Percentiles rank a stretch among this genome's conserved stretches.
Evolutionary conservation across 2,113 vertebrate genomes (phyloP).

Genomic region (Tinamus guttatus): DNA sequence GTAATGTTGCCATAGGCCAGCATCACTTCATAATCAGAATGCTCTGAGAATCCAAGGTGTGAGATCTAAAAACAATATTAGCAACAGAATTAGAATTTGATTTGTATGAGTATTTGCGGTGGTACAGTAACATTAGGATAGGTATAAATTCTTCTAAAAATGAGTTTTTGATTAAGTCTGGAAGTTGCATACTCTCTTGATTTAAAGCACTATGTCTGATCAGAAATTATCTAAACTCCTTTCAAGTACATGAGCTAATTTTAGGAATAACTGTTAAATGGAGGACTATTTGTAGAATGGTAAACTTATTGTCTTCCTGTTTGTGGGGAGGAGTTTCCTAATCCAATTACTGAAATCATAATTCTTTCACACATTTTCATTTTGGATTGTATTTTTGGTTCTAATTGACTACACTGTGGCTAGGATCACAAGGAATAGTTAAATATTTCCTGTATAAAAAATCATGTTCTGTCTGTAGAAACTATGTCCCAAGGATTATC

Average conservation of each 20-base stretch:
- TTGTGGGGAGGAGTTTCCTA: neutral
- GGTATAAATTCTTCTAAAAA: neutral
- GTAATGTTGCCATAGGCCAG: neutral
- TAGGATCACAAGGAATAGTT: neutral
- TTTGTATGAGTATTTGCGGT: neutral
- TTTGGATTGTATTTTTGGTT: neutral
- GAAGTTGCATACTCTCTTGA: rapidly evolving
- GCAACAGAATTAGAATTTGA: neutral
- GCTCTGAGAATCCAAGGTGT: rapidly evolving
- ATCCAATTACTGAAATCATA: neutral
- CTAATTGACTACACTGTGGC: neutral
- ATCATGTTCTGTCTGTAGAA: neutral
- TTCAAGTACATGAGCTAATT: neutral
- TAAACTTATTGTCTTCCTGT: neutral
- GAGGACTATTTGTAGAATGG: neutral
- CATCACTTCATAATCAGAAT: neutral
- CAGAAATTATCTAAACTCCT: neutral
- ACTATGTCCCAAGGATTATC: neutral
- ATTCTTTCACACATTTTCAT: neutral
- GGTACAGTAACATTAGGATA: neutral
- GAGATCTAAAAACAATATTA: neutral
- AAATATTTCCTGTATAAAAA: neutral
- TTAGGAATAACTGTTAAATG: neutral
- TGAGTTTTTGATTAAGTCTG: neutral
- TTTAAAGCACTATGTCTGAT: neutral